Conservation (phyloP, 2,797 vertebrate species). For the Erpetoichthys calabaricus region DNA sequence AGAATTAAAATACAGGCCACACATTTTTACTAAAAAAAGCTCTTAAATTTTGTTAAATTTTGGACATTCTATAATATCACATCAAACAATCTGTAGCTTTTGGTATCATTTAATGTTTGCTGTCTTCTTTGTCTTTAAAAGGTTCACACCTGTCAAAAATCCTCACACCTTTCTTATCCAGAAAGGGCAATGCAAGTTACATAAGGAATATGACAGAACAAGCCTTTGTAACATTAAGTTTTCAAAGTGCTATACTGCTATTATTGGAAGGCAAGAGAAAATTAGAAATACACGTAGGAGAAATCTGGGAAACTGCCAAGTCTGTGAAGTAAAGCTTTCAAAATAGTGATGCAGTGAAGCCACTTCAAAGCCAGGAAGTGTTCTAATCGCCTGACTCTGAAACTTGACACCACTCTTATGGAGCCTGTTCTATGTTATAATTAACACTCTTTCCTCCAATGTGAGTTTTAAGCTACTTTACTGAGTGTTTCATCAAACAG, state of each 20-base stretch:
- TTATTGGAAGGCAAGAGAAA: constrained; percentile 46
- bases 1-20: no score
- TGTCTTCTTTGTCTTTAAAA: no score
- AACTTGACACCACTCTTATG: constrained; percentile 20
- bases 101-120: no score
- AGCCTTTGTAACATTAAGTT: constrained; percentile 31
- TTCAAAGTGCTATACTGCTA: constrained; percentile 35
- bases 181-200: constrained; percentile 22
- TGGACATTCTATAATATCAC: no score
- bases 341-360: constrained; percentile 44
- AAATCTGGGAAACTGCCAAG: constrained; percentile 42
- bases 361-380: constrained; percentile 31
- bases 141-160: no score
- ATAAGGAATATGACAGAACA: constrained; percentile 28
- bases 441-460: constrained; percentile 14
- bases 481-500: constrained; percentile 5
- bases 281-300: constrained; percentile 44
- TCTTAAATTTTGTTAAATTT: no score
- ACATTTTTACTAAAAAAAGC: no score
- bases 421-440: constrained; percentile 12
- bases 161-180: constrained; percentile 11
- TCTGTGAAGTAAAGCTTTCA: constrained; percentile 43
- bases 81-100: no score
- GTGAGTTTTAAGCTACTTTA: constrained; percentile 5
- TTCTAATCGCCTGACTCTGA: constrained; percentile 23